Evolutionary conservation across 2,888 invertebrate species (phyloP).

Genomic region (Temnothorax ravouxi): DNA sequence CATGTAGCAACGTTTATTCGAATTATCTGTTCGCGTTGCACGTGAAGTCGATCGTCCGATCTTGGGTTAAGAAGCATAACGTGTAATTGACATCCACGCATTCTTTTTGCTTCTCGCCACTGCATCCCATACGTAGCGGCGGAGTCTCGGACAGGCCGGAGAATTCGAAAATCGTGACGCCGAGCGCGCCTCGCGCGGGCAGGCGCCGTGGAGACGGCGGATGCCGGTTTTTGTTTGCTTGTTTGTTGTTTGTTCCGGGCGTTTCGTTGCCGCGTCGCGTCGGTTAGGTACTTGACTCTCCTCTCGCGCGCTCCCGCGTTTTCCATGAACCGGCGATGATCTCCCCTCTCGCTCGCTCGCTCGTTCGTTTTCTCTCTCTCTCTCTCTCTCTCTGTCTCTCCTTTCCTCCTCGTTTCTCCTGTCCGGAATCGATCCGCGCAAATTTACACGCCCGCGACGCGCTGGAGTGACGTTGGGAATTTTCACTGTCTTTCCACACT

Average conservation of each 20-base stretch:
- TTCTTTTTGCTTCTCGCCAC: slow-evolving; percentile 5
- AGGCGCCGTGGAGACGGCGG: slow-evolving; percentile 83
- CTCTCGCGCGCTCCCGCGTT: slow-evolving; percentile 58
- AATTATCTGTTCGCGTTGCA: neutral
- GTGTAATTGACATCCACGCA: slow-evolving; percentile 41
- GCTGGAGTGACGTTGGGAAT: slow-evolving; percentile 77
- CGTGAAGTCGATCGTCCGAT: slow-evolving; percentile 16
- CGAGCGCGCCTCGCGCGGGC: slow-evolving; percentile 62
- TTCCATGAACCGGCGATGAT: slow-evolving; percentile 47
- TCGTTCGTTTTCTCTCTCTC: neutral
- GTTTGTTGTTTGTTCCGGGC: slow-evolving; percentile 82
- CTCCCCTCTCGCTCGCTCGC: slow-evolving; percentile 17
- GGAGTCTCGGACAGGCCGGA: slow-evolving; percentile 24
- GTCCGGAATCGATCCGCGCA: slow-evolving; percentile 79
- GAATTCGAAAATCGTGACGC: slow-evolving; percentile 77
- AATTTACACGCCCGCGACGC: slow-evolving; percentile 81
- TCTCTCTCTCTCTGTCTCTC: slow-evolving; percentile 15
- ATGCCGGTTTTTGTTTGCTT: slow-evolving; percentile 77
- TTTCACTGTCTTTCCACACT: slow-evolving; percentile 75
- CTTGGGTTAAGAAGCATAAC: slow-evolving; percentile 35
- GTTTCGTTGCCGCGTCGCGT: slow-evolving; percentile 76
- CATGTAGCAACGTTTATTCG: neutral
- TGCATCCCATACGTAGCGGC: slow-evolving; percentile 13
- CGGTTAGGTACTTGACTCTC: slow-evolving; percentile 73
- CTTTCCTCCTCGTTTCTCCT: neutral